A percentile compares a stretch with the other conserved stretches of the same genome.
Evolutionary conservation across 2,888 invertebrate genomes (phyloP).

Genomic region (Lasioglossum calceatum): DNA sequence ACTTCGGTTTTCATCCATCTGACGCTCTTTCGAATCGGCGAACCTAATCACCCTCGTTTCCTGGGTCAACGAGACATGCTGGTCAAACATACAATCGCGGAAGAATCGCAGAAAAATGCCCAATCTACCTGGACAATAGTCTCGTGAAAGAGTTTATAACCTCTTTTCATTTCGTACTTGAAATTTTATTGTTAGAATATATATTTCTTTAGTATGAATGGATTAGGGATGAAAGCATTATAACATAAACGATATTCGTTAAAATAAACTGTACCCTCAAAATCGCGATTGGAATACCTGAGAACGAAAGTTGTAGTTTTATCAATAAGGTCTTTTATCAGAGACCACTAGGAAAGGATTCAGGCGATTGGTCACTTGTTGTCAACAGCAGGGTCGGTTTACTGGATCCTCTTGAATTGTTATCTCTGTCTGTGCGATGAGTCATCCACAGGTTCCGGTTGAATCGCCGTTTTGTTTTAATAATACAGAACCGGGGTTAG

Average conservation of each 20-base stretch:
- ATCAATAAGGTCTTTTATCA: not conserved
- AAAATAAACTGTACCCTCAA: too few relatives aligned
- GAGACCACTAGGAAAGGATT: conserved; percentile 42
- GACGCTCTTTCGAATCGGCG: not conserved
- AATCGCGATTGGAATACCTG: too few relatives aligned
- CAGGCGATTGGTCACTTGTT: conserved; percentile 55
- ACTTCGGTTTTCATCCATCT: conserved; percentile 4
- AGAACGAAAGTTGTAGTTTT: not conserved
- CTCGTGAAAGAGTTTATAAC: too few relatives aligned
- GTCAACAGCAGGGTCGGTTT: conserved; percentile 36
- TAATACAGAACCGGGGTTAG: not conserved
- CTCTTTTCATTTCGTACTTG: too few relatives aligned
- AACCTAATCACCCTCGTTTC: conserved; percentile 11
- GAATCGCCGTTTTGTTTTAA: not conserved
- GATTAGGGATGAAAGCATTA: too few relatives aligned
- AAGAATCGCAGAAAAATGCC: not conserved
- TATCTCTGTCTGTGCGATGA: conserved; percentile 33
- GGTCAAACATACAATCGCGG: not conserved
- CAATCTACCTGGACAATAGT: too few relatives aligned
- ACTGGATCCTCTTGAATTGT: conserved; percentile 30
- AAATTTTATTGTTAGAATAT: too few relatives aligned
- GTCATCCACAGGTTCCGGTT: not conserved
- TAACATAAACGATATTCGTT: too few relatives aligned
- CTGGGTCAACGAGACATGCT: not conserved
- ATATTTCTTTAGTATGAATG: too few relatives aligned